Evolutionary conservation across 2,113 vertebrate species (phyloP).

Genomic region (Scomber japonicus): DNA sequence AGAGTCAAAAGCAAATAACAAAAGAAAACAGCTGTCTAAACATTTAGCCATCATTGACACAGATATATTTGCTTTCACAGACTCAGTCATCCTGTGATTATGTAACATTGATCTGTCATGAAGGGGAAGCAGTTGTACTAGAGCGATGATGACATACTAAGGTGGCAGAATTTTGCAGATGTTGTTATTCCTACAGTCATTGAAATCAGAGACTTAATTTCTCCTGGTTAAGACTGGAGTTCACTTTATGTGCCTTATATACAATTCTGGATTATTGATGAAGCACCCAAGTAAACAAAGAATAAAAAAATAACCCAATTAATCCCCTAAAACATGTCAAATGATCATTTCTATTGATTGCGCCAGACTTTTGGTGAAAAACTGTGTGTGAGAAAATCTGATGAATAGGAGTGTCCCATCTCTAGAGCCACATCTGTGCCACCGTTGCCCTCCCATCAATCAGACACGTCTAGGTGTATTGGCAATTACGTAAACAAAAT

Average conservation of each 20-base stretch:
- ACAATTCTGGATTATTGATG: neutral
- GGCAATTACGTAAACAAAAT: too few species aligned
- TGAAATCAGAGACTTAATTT: neutral
- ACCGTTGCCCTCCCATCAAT: too few species aligned
- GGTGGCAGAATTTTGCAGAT: slow-evolving; percentile 44
- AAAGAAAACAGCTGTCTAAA: slow-evolving; percentile 16
- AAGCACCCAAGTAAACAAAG: neutral
- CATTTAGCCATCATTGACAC: neutral
- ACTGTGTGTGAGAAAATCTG: neutral
- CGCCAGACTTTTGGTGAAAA: neutral
- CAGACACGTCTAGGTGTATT: too few species aligned
- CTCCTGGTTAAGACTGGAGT: neutral
- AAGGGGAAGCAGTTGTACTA: slow-evolving; percentile 18
- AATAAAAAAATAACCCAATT: neutral
- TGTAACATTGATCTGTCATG: slow-evolving; percentile 51
- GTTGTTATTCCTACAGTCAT: slow-evolving; percentile 24
- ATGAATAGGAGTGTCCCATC: neutral
- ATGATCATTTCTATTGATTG: neutral
- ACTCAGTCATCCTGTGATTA: slow-evolving; percentile 40
- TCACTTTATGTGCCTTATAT: neutral
- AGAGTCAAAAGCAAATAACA: slow-evolving; percentile 24
- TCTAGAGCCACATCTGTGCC: neutral
- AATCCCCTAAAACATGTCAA: neutral
- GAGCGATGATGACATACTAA: slow-evolving; percentile 39
- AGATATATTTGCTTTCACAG: slow-evolving; percentile 12